These are phyloP conservation scores for Eulemur rufifrons DNA, from an alignment of 2,113 vertebrate species.

Conservation along the genomic window DNA sequence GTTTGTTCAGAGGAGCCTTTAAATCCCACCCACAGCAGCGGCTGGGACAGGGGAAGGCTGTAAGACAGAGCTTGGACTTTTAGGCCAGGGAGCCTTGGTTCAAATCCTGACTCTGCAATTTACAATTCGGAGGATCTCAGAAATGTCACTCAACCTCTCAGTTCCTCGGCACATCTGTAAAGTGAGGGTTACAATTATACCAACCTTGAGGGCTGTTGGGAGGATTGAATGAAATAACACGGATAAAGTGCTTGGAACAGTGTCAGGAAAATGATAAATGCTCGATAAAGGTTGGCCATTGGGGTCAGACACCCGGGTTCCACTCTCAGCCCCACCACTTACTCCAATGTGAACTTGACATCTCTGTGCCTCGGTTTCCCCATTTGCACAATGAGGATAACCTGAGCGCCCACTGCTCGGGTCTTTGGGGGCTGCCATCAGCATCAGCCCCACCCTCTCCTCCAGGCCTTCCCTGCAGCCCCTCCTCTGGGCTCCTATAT, in stretches of 20 bases:
- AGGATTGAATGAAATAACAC: background rate
- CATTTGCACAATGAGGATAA: background rate
- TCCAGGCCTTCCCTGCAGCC: background rate
- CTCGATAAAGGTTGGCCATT: background rate
- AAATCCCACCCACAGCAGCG: background rate
- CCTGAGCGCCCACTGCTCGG: background rate
- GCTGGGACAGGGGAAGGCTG: background rate
- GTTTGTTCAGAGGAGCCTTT: background rate
- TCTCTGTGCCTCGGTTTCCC: background rate
- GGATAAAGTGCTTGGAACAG: fast-evolving
- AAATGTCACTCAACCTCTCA: background rate
- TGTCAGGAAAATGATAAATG: background rate
- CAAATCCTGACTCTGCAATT: background rate
- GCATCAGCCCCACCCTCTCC: background rate
- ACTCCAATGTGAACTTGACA: fast-evolving
- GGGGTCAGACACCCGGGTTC: background rate
- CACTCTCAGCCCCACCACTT: background rate
- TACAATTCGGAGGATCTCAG: background rate
- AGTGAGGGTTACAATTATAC: background rate
- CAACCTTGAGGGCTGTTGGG: background rate
- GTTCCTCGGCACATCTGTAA: background rate
- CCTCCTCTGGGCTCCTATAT: background rate
- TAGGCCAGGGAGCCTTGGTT: background rate
- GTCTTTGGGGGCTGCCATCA: background rate
- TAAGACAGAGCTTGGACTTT: background rate